Base-by-base conservation (phyloP, 1,140 invertebrate genomes). In the Phymorhynchus buccinoides region DNA sequence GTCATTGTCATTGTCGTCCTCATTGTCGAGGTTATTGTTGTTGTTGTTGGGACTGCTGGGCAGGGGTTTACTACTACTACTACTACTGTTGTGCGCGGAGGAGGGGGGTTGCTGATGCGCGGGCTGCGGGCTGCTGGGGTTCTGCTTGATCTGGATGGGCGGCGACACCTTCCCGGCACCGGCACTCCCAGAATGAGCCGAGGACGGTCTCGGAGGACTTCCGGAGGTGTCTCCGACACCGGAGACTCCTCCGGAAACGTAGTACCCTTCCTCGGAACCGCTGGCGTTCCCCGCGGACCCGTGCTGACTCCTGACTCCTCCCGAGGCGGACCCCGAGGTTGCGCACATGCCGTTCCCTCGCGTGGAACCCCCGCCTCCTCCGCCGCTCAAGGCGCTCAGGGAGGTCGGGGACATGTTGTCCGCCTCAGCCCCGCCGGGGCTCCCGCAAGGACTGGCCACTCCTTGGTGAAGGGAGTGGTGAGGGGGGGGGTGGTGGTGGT, bases 141-240 rank as follows among this genome's bases (percentile, higher is more conserved):
- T 68, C 79, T 81, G 62, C 66, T 73, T 71, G 80, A 83, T 52
- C 66, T 62, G 80, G 42, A 82, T 71, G 44, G 73, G 85, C 32
- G 56, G 66, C 39, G 56, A 71, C 48, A 27, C 30, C 16, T 77
- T 37, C 7, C 75, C 84, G 32, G n/a, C n/a, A n/a, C n/a, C n/a
- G n/a, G n/a, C n/a, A n/a, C n/a, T n/a, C n/a, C 75, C 84, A 35
- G 77, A 66, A 68, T 85, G 62, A 41, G 80, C 80, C 37, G 48
- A 78, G 39, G 78, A 52, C 32, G 86, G 79, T 1, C 77, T 0
- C 37, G 56, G 77, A 30, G 83, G 80, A n/a, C 77, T 80, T 48
- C 1, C 37, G 41, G 14, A n/a, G n/a, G n/a, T 42, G 42, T 18
- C 42, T 52, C 71, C 62, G n/a, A 66, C 44, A n/a, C 73, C 52